These are phyloP conservation scores for Antheraea pernyi DNA, from an alignment of 1,140 invertebrate genomes.

Conservation along the genomic window DNA sequence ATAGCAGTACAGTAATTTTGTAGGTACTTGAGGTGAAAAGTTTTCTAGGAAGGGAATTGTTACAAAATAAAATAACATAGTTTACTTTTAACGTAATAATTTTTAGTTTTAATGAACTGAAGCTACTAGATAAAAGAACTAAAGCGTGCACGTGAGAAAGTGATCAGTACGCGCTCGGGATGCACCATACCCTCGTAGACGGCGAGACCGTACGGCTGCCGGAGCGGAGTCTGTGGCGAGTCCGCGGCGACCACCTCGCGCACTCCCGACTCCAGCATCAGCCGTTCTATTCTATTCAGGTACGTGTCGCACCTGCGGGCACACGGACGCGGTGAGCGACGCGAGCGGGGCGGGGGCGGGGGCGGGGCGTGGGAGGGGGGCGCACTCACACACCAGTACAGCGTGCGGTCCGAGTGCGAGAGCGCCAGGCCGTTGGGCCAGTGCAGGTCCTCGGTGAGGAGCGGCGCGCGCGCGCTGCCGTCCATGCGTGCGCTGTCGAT, in stretches of 20 bases:
- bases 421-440: constrained; percentile 95
- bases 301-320: constrained; percentile 83
- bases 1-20: too few relatives aligned
- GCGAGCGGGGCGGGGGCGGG: too few relatives aligned
- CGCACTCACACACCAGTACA: constrained; percentile 85
- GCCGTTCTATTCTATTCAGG: constrained; percentile 86
- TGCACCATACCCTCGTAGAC: constrained; percentile 66
- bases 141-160: too few relatives aligned
- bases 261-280: constrained; percentile 86
- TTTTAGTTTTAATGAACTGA: too few relatives aligned
- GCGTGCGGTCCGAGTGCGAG: constrained; percentile 85
- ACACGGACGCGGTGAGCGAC: neutral
- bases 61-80: too few relatives aligned
- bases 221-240: constrained; percentile 75
- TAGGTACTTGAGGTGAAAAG: too few relatives aligned
- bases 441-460: constrained; percentile 80
- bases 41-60: too few relatives aligned
- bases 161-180: too few relatives aligned
- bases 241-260: constrained; percentile 82
- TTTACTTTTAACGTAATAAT: too few relatives aligned
- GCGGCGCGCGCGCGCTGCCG: constrained; percentile 81
- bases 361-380: too few relatives aligned
- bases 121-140: too few relatives aligned
- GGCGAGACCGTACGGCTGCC: constrained; percentile 87
- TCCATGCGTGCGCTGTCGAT: constrained; percentile 91